These are phyloP conservation scores for Crenichthys baileyi DNA, from an alignment of 2,797 vertebrate genomes.

Conservation along the genomic window DNA sequence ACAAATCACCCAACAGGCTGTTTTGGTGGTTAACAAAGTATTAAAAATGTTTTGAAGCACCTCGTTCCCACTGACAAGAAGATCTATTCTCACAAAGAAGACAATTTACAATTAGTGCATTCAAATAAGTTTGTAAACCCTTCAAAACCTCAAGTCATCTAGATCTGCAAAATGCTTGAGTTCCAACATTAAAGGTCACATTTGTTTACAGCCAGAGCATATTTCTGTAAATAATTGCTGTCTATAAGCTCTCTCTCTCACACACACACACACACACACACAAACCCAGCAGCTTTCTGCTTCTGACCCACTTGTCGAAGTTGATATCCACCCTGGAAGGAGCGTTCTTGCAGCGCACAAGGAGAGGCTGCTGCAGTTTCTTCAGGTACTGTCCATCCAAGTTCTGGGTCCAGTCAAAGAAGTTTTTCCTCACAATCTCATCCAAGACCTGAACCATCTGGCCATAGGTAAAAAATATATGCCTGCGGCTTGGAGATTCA, in stretches of 20 bases:
- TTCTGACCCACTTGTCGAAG: constrained; percentile 84
- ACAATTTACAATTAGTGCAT: too few relatives aligned
- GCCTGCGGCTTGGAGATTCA: constrained; percentile 70
- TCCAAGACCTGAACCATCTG: constrained; percentile 82
- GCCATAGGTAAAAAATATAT: constrained; percentile 63
- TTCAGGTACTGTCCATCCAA: constrained; percentile 79
- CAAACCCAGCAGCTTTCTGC: not conserved
- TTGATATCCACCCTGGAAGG: constrained; percentile 82
- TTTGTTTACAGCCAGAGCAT: too few relatives aligned
- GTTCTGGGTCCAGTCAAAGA: constrained; percentile 65
- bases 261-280: not conserved
- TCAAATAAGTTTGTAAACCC: too few relatives aligned
- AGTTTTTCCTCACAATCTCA: constrained; percentile 77
- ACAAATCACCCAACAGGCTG: not conserved
- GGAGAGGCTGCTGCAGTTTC: constrained; percentile 81
- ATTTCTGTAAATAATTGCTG: not conserved
- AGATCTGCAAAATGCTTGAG: too few relatives aligned
- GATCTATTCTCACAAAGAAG: not conserved
- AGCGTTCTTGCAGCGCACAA: constrained; percentile 77
- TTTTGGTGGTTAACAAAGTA: not conserved
- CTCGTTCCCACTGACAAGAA: not conserved
- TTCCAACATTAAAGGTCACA: too few relatives aligned
- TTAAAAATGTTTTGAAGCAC: not conserved
- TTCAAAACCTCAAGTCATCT: too few relatives aligned
- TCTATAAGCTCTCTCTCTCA: too few relatives aligned